Conservation (phyloP, 2,888 invertebrate species). For the Hofmannophila pseudospretella region DNA sequence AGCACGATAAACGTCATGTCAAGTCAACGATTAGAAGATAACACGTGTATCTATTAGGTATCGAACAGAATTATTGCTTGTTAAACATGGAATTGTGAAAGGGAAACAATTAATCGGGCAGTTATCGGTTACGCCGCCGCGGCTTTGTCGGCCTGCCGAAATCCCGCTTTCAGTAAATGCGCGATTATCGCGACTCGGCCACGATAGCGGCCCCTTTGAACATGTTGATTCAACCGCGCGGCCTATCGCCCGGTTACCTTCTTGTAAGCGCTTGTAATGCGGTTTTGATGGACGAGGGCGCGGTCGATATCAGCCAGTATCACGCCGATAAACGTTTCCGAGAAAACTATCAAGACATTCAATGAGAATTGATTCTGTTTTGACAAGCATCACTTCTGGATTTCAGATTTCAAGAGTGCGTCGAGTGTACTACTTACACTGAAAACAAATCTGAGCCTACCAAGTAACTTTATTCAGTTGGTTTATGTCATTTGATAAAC, state of each 20-base stretch:
- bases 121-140: slow-evolving; percentile 48
- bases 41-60: slow-evolving; percentile 48
- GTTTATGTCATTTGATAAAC: too few relatives aligned
- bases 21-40: slow-evolving; percentile 24
- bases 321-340: slow-evolving; percentile 31
- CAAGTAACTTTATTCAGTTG: too few relatives aligned
- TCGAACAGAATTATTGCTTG: slow-evolving; percentile 49
- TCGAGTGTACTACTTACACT: too few relatives aligned
- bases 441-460: too few relatives aligned
- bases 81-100: slow-evolving; percentile 55
- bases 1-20: slow-evolving; percentile 2
- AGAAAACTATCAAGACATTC: slow-evolving; percentile 24
- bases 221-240: slow-evolving; percentile 52
- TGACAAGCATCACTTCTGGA: slow-evolving; percentile 13
- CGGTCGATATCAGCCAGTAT: slow-evolving; percentile 46
- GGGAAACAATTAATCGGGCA: slow-evolving; percentile 66
- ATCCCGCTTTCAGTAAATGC: slow-evolving; percentile 65
- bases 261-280: slow-evolving; percentile 62
- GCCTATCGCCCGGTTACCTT: slow-evolving; percentile 55
- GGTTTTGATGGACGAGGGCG: slow-evolving; percentile 68
- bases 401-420: slow-evolving; percentile 5
- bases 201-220: slow-evolving; percentile 66
- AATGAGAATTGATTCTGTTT: slow-evolving; percentile 20
- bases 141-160: slow-evolving; percentile 72
- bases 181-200: slow-evolving; percentile 44